Evolutionary conservation across 2,888 invertebrate genomes (phyloP).

Genomic region (Labia minor): DNA sequence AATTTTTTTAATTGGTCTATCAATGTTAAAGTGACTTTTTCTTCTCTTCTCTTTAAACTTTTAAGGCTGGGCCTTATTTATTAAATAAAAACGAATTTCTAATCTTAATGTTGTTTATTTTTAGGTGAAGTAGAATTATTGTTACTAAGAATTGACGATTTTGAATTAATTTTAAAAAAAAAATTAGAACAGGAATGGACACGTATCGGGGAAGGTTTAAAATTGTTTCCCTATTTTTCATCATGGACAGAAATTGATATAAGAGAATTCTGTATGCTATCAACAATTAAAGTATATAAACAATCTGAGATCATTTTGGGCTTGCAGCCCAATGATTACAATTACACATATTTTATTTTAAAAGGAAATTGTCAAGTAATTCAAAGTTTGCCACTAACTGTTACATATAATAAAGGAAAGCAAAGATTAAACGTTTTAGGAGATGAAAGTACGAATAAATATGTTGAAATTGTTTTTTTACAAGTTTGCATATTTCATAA

Average conservation of each 20-base stretch:
- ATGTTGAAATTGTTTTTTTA: neutral
- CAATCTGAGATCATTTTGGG: neutral
- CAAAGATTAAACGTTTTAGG: too few relatives aligned
- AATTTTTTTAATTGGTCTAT: too few relatives aligned
- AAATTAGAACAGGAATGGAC: constrained; percentile 3
- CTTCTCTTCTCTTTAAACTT: too few relatives aligned
- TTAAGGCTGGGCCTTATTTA: too few relatives aligned
- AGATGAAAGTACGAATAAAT: neutral
- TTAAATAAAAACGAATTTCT: too few relatives aligned
- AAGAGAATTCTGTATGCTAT: neutral
- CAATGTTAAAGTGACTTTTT: too few relatives aligned
- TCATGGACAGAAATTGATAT: neutral
- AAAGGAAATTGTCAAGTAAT: neutral
- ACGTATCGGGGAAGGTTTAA: neutral
- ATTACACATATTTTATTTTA: constrained; percentile 15
- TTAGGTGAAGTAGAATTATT: neutral
- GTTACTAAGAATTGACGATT: neutral
- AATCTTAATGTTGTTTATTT: too few relatives aligned
- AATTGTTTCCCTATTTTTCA: constrained; percentile 4
- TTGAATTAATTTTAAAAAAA: neutral
- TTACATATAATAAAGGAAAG: neutral
- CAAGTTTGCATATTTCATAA: neutral
- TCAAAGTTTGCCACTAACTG: neutral
- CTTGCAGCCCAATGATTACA: neutral
- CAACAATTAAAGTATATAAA: neutral